phyloP scores from a whole-genome alignment of 1,140 invertebrate genomes.

The Pogonognathellus flavescens region DNA sequence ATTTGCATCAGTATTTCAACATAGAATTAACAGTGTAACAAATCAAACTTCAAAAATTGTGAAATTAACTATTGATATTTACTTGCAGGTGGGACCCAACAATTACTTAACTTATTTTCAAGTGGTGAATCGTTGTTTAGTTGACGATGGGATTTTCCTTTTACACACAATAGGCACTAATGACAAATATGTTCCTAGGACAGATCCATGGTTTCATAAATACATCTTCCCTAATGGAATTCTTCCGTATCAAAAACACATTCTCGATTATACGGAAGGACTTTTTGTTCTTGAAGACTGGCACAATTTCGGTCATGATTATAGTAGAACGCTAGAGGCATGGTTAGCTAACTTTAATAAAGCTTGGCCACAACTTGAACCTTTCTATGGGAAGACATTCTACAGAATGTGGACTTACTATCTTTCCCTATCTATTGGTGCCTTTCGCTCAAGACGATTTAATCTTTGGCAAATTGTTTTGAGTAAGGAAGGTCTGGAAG shows the following conservation, averaged over 20 bases:
- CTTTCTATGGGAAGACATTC: conserved; percentile 30
- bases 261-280: conserved; percentile 15
- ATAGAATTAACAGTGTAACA: too few species aligned
- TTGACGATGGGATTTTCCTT: conserved; percentile 54
- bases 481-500: conserved; percentile 49
- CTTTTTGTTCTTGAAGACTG: conserved; percentile 58
- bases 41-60: too few species aligned
- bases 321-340: conserved; percentile 31
- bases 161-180: conserved; percentile 53
- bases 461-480: conserved; percentile 56
- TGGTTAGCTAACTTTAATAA: conserved; percentile 45
- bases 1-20: too few species aligned
- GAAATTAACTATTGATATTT: too few species aligned
- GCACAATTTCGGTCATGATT: conserved; percentile 57
- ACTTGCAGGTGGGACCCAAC: conserved; percentile 33
- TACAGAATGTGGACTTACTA: conserved; percentile 43
- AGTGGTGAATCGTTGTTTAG: conserved; percentile 50
- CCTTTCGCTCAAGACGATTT: conserved; percentile 29
- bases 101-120: conserved; percentile 55
- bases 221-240: conserved; percentile 52
- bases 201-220: conserved; percentile 45
- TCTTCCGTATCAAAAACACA: conserved; percentile 24
- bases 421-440: conserved; percentile 27
- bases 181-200: conserved; percentile 15
- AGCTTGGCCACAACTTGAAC: conserved; percentile 15